Evolutionary conservation across 2,113 vertebrate genomes (phyloP).

Genomic region (Nanorana parkeri): DNA sequence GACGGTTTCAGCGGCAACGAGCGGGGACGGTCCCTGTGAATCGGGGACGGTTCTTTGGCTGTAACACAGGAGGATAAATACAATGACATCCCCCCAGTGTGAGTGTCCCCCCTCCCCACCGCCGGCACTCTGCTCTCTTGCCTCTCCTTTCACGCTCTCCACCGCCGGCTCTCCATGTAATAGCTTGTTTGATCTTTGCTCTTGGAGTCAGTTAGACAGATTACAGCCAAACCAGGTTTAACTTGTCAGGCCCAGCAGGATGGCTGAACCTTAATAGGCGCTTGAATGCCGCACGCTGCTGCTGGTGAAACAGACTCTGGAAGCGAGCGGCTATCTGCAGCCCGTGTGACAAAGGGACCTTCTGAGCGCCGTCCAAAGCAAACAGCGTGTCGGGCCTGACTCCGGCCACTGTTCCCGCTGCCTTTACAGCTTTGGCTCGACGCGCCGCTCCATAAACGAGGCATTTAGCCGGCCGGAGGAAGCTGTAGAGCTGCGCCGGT

Average conservation of each 20-base stretch:
- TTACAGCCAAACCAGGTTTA: conserved; percentile 54
- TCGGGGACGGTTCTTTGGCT: too few species aligned
- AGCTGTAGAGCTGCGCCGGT: not conserved
- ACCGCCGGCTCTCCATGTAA: conserved; percentile 16
- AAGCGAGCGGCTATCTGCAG: conserved; percentile 51
- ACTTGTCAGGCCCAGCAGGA: conserved; percentile 50
- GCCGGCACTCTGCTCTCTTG: not conserved
- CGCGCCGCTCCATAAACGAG: conserved; percentile 43
- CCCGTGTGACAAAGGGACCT: conserved; percentile 52
- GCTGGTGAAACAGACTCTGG: conserved; percentile 30
- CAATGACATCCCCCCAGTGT: not conserved
- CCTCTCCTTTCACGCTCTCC: not conserved
- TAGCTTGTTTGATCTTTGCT: conserved; percentile 51
- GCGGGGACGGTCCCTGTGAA: not conserved
- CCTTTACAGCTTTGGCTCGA: conserved; percentile 41
- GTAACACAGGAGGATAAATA: not conserved
- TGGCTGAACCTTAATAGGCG: conserved; percentile 37
- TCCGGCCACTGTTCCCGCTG: conserved; percentile 12
- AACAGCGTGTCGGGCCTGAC: conserved; percentile 29
- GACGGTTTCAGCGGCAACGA: not conserved
- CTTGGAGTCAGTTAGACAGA: conserved; percentile 49
- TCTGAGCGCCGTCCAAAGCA: conserved; percentile 51
- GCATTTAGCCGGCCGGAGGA: conserved; percentile 36
- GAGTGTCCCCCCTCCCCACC: not conserved
- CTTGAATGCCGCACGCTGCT: conserved; percentile 37